Conservation (phyloP, 2,888 invertebrate genomes). For the Coenonympha glycerion region DNA sequence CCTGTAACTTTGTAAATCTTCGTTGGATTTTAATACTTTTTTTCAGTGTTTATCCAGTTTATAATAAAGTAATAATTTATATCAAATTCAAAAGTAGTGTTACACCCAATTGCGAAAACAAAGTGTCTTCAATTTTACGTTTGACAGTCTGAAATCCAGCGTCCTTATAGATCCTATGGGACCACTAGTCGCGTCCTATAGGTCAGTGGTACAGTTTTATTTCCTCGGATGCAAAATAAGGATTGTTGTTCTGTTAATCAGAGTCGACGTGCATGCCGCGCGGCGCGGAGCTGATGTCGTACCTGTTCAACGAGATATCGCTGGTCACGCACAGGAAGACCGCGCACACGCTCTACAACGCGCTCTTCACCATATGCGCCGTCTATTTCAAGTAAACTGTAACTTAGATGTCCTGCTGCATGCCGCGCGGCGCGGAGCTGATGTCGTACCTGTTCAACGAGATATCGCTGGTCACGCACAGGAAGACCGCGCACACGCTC, state of each 20-base stretch:
- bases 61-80: too few relatives aligned
- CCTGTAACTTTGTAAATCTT: too few relatives aligned
- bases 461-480: conserved; percentile 76
- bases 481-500: conserved; percentile 71
- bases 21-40: too few relatives aligned
- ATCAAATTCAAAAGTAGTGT: too few relatives aligned
- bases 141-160: too few relatives aligned
- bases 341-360: conserved; percentile 74
- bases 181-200: too few relatives aligned
- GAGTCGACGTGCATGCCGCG: conserved; percentile 47
- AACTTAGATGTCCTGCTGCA: too few relatives aligned
- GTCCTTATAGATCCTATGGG: too few relatives aligned
- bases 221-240: neutral
- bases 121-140: too few relatives aligned
- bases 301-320: conserved; percentile 79
- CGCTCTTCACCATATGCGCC: conserved; percentile 72
- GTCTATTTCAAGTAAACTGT: conserved; percentile 76
- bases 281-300: conserved; percentile 79
- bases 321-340: conserved; percentile 74
- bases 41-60: too few relatives aligned
- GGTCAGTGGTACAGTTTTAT: too few relatives aligned
- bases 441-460: conserved; percentile 80
- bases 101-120: too few relatives aligned
- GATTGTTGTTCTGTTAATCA: conserved; percentile 32
- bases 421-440: conserved; percentile 75